phyloP scores from a whole-genome alignment of 2,797 vertebrate genomes.

The Ctenopoma multispine region DNA sequence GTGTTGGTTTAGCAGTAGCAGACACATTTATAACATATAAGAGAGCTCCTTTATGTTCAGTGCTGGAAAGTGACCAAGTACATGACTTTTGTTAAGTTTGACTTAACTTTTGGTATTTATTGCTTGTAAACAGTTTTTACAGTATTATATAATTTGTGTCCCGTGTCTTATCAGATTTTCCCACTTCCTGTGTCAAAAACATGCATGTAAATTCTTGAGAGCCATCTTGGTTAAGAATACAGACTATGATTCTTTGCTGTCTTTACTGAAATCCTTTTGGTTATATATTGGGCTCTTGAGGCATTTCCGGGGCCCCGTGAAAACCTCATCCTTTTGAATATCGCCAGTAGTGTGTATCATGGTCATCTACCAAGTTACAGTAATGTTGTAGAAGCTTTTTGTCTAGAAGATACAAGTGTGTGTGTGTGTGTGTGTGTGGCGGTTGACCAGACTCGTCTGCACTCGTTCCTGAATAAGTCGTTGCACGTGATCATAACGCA shows the following conservation, averaged over 20 bases:
- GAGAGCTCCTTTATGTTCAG: not conserved
- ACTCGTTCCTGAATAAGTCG: constrained; percentile 23
- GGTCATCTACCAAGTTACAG: not conserved
- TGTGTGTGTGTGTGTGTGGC: constrained; percentile 4
- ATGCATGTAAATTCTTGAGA: not conserved
- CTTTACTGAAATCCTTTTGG: not conserved
- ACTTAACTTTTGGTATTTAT: not conserved
- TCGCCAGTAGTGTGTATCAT: not conserved
- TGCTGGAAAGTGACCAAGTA: not conserved
- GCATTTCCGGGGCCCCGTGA: not conserved
- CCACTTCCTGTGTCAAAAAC: not conserved
- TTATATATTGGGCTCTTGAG: not conserved
- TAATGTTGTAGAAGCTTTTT: not conserved
- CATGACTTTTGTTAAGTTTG: not conserved
- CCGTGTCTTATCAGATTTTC: not conserved
- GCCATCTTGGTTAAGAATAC: not conserved
- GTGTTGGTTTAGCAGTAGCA: not conserved
- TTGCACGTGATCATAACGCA: constrained; percentile 49
- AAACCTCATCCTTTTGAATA: constrained; percentile 2
- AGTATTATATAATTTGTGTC: not conserved
- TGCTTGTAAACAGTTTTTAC: not conserved
- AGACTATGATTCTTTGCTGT: not conserved
- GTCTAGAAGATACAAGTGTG: not conserved
- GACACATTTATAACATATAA: not conserved
- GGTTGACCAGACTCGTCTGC: constrained; percentile 14